Evolutionary conservation across 2,113 vertebrate species (phyloP).

Genomic region (Gadus chalcogrammus): DNA sequence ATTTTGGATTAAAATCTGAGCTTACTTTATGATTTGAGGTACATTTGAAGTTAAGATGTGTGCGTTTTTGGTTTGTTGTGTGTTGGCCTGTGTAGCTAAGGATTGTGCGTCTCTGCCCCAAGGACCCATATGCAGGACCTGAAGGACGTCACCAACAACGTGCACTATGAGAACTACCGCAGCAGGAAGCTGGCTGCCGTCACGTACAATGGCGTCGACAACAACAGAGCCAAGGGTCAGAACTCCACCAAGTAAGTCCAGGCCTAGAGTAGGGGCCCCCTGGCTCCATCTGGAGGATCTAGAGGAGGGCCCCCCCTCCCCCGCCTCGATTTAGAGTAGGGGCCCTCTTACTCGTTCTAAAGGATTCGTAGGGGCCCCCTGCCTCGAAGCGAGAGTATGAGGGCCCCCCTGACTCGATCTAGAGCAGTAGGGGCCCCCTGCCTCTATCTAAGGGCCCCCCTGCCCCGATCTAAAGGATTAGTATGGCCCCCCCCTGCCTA

Average conservation of each 20-base stretch:
- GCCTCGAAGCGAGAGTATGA: too few species aligned
- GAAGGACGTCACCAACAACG: slow-evolving; percentile 99
- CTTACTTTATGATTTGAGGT: too few species aligned
- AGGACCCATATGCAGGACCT: slow-evolving; percentile 99
- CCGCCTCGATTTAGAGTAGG: too few species aligned
- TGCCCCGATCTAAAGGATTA: too few species aligned
- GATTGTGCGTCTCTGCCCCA: slow-evolving; percentile 32
- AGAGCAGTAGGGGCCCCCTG: slow-evolving; percentile 4
- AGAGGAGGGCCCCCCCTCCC: too few species aligned
- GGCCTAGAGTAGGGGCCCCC: neutral
- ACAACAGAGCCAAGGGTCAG: slow-evolving; percentile 93
- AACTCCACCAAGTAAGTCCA: slow-evolving; percentile 89
- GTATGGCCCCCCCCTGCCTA: too few species aligned
- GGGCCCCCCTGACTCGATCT: neutral
- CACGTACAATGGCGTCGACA: slow-evolving; percentile 95
- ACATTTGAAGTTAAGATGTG: neutral
- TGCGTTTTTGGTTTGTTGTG: neutral
- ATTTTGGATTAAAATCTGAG: too few species aligned
- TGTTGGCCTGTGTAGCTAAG: neutral
- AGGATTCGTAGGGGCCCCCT: too few species aligned
- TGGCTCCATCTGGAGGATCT: too few species aligned
- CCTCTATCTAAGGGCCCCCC: too few species aligned
- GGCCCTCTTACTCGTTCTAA: too few species aligned
- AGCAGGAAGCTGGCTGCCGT: slow-evolving; percentile 97
- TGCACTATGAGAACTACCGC: slow-evolving; percentile 98